A percentile compares a stretch with the other conserved stretches of the same genome.
Conservation (phyloP, 1,140 invertebrate species). For the Camponotus vicinus region DNA sequence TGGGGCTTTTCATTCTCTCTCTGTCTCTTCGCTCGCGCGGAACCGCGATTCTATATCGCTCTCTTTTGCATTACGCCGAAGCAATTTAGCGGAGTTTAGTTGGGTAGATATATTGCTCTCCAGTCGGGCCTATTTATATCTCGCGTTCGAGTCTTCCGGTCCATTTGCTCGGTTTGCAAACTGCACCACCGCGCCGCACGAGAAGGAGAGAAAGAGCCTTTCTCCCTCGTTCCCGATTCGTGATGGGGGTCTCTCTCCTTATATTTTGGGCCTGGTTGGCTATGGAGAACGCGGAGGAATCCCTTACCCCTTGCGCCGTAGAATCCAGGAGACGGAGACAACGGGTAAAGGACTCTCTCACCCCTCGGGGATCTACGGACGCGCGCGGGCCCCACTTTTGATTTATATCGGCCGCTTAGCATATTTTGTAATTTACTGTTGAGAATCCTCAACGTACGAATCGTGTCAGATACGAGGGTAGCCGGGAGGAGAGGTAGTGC, state of each 20-base stretch:
- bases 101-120: constrained; percentile 58
- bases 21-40: not conserved
- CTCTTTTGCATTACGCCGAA: constrained; percentile 47
- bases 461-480: constrained; percentile 50
- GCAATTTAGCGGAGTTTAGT: constrained; percentile 62
- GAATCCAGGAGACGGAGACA: constrained; percentile 49
- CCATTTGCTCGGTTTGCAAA: constrained; percentile 86
- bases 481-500: constrained; percentile 40
- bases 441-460: constrained; percentile 85
- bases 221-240: constrained; percentile 71
- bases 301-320: constrained; percentile 40
- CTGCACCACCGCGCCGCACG: constrained; percentile 68
- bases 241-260: constrained; percentile 70
- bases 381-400: constrained; percentile 81
- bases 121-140: constrained; percentile 68
- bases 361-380: constrained; percentile 46
- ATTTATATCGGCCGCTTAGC: constrained; percentile 86
- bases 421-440: constrained; percentile 85
- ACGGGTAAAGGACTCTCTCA: constrained; percentile 7
- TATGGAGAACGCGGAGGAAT: constrained; percentile 43
- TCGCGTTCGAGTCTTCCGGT: constrained; percentile 76
- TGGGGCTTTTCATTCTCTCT: constrained; percentile 10
- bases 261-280: constrained; percentile 71
- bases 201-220: constrained; percentile 53
- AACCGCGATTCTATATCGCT: constrained; percentile 43